These are phyloP conservation scores for Myripristis murdjan DNA, from an alignment of 2,797 vertebrate genomes.

Conservation along the genomic window DNA sequence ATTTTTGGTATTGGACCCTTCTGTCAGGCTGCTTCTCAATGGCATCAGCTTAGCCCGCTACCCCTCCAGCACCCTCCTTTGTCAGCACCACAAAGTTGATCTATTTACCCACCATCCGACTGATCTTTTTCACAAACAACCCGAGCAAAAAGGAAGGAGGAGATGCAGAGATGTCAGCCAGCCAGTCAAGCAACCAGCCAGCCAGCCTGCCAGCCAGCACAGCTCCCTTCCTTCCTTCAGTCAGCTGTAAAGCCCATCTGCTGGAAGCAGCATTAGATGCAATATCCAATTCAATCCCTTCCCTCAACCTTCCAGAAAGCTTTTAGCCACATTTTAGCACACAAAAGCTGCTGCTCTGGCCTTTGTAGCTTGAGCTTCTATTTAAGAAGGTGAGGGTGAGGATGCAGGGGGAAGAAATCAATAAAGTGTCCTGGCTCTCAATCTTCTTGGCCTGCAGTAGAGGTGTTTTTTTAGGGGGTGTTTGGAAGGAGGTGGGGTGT, in stretches of 20 bases:
- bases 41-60: conserved; percentile 63
- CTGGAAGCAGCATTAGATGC: conserved; percentile 86
- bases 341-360: conserved; percentile 94
- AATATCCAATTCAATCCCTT: conserved; percentile 95
- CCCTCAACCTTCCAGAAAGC: conserved; percentile 89
- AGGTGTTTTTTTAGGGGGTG: conserved; percentile 87
- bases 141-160: conserved; percentile 64
- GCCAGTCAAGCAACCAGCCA: conserved; percentile 62
- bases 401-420: conserved; percentile 88
- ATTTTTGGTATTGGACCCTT: conserved; percentile 71
- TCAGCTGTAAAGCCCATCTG: conserved; percentile 79
- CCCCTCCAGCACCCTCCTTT: conserved; percentile 72
- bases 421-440: conserved; percentile 97
- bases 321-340: conserved; percentile 97
- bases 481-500: conserved; percentile 66
- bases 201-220: conserved; percentile 56
- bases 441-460: conserved; percentile 90
- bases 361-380: conserved; percentile 94
- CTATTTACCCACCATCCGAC: conserved; percentile 81
- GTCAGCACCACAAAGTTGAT: conserved; percentile 84
- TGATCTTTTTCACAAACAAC: conserved; percentile 86
- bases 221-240: conserved; percentile 66
- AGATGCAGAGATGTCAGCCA: conserved; percentile 74
- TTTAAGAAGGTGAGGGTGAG: conserved; percentile 91
- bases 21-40: conserved; percentile 65